A percentile compares a stretch with the other conserved stretches of the same genome.
Conservation (phyloP, 2,113 vertebrate genomes). For the Eonycteris spelaea region DNA sequence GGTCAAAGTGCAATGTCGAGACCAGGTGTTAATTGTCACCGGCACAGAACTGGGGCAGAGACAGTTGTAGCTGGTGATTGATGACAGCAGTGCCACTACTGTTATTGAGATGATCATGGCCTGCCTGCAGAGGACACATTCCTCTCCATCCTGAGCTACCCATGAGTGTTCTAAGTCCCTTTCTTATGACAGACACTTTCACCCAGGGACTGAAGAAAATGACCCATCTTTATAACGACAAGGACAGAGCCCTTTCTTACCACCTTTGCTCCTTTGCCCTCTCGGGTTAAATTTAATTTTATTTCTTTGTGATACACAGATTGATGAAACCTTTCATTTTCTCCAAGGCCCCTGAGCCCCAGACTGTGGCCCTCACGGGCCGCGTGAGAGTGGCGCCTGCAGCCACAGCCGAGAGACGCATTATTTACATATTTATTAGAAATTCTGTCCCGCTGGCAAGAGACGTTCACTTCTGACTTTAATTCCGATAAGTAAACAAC, state of each 20-base stretch:
- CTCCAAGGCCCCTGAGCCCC: conserved; percentile 48
- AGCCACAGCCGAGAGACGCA: conserved; percentile 73
- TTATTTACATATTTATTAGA: conserved; percentile 92
- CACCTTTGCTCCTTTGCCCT: background rate
- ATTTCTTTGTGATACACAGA: conserved; percentile 40
- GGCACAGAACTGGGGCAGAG: background rate
- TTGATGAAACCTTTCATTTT: background rate
- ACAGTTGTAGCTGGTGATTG: background rate
- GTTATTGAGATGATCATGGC: background rate
- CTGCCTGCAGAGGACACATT: background rate
- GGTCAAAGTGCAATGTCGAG: background rate
- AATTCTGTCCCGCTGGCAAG: conserved; percentile 80
- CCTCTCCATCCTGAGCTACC: background rate
- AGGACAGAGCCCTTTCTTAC: background rate
- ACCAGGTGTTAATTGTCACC: background rate
- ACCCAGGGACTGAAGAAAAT: background rate
- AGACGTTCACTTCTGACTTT: conserved; percentile 81
- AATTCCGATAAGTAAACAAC: conserved; percentile 91
- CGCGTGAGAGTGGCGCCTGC: conserved; percentile 51
- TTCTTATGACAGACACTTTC: background rate
- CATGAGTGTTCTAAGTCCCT: background rate
- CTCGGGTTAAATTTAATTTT: background rate
- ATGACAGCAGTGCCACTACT: background rate
- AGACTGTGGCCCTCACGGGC: conserved; percentile 49
- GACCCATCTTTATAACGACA: background rate